These are phyloP conservation scores for Melitaea athalia DNA, from an alignment of 2,888 invertebrate genomes.

Conservation along the genomic window DNA sequence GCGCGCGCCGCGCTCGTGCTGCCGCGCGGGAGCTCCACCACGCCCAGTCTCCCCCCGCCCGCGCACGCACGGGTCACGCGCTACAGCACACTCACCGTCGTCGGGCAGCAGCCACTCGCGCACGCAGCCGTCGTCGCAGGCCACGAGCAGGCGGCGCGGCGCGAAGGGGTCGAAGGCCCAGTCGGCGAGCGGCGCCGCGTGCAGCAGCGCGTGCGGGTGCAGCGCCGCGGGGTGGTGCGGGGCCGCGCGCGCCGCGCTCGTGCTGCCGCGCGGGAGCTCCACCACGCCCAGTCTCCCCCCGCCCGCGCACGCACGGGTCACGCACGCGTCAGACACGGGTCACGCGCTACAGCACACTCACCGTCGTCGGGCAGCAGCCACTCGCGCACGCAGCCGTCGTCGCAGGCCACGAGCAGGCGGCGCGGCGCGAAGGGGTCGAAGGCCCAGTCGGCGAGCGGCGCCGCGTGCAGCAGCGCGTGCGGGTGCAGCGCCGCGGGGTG, in stretches of 20 bases:
- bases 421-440: constrained; percentile 96
- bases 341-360: too few species aligned
- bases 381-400: constrained; percentile 91
- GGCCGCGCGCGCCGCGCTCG: constrained; percentile 49
- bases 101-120: constrained; percentile 91
- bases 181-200: constrained; percentile 94
- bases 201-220: constrained; percentile 93
- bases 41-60: constrained; percentile 77
- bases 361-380: constrained; percentile 90
- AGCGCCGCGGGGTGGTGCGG: constrained; percentile 89
- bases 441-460: constrained; percentile 94
- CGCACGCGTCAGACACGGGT: too few species aligned
- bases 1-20: constrained; percentile 51
- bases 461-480: constrained; percentile 95
- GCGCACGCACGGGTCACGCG: neutral
- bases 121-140: constrained; percentile 94
- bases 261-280: constrained; percentile 83
- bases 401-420: constrained; percentile 93
- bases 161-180: constrained; percentile 98
- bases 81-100: constrained; percentile 74
- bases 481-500: constrained; percentile 92
- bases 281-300: constrained; percentile 83
- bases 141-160: constrained; percentile 89
- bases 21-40: constrained; percentile 87
- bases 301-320: too few species aligned